Evolutionary conservation across 2,797 vertebrate species (phyloP), one percentile per base, ranked within the genome.

Genomic region (Cyprinella venusta): DNA sequence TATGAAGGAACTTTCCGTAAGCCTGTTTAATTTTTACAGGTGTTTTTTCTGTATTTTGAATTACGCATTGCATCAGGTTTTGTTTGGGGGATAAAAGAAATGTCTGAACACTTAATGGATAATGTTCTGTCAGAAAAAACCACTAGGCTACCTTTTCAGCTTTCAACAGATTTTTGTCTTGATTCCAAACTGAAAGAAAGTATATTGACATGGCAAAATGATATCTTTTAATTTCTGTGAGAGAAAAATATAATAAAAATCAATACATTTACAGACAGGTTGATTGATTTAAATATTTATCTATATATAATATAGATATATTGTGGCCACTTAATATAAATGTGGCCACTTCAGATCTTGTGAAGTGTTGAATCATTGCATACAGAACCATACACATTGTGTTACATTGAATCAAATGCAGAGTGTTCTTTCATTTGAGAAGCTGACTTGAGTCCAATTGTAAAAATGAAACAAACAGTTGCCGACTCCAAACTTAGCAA

Each of bases 401-500:
- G 42, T 50, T 52, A 71, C 48, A 59, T 40, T 38, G 8, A 24
- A 74, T 30, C 16, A 30, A 74, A 83, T 21, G 19, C 48, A 24
- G 45, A 48, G 21, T 21, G 18, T 40, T 56, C 6, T 63, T 69
- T 82, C 24, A 75, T 82, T 45, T 56, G 50, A 68, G 19, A 38
- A 36, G 65, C 33, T 65, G 38, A 36, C 30, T 36, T n/a, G 40
- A 69, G 40, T 4, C 6, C 5, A 63, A 72, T 38, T 15, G 19
- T 56, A 45, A 61, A 79, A 78, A 78, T 26, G 26, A 26, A 36
- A 40, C 56, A 85, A 83, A 76, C 61, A 38, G 19, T 26, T 30
- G 38, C 77, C 70, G 33, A 54, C 26, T 69, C 26, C 54, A 78
- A 86, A 56, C 68, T 63, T 59, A 18, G 12, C 69, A 80, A 63